Percentiles rank a stretch among this genome's conserved stretches.
phyloP scores from a whole-genome alignment of 2,888 invertebrate species.

The Tinea trinotella region DNA sequence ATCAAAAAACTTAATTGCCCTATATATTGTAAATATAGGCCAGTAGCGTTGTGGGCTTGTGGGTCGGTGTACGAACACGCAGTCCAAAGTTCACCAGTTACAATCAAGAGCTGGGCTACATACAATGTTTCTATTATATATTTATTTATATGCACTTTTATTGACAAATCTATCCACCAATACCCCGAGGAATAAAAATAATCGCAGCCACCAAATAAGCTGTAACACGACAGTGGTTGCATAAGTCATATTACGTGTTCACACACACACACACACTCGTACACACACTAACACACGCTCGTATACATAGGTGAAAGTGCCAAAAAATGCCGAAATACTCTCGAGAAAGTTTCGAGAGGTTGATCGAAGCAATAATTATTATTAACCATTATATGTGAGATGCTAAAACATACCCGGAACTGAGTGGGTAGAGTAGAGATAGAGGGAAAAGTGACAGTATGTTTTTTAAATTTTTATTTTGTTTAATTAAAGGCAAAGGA shows the following conservation, averaged over 20 bases:
- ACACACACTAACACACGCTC: constrained; percentile 14
- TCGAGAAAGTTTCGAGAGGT: constrained; percentile 61
- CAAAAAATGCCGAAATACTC: constrained; percentile 59
- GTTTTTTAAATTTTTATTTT: constrained; percentile 7
- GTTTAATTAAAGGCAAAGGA: neutral
- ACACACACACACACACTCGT: constrained; percentile 23
- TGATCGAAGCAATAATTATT: constrained; percentile 71
- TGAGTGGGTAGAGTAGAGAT: constrained; percentile 2
- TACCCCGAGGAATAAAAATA: too few relatives aligned
- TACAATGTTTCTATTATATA: too few relatives aligned
- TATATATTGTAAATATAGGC: too few relatives aligned
- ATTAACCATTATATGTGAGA: constrained; percentile 66
- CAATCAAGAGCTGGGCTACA: too few relatives aligned
- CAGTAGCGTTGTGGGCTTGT: too few relatives aligned
- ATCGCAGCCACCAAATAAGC: neutral
- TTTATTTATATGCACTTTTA: too few relatives aligned
- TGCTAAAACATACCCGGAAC: constrained; percentile 63
- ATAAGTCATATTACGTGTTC: neutral
- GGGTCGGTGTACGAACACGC: too few relatives aligned
- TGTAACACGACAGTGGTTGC: constrained; percentile 1
- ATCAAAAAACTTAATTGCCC: too few relatives aligned
- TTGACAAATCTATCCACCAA: too few relatives aligned
- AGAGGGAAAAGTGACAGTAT: neutral
- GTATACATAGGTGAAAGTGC: constrained; percentile 62
- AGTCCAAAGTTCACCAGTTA: too few relatives aligned